Base-by-base conservation (phyloP, 2,797 vertebrate genomes). In the Chrysocyon brachyurus region DNA sequence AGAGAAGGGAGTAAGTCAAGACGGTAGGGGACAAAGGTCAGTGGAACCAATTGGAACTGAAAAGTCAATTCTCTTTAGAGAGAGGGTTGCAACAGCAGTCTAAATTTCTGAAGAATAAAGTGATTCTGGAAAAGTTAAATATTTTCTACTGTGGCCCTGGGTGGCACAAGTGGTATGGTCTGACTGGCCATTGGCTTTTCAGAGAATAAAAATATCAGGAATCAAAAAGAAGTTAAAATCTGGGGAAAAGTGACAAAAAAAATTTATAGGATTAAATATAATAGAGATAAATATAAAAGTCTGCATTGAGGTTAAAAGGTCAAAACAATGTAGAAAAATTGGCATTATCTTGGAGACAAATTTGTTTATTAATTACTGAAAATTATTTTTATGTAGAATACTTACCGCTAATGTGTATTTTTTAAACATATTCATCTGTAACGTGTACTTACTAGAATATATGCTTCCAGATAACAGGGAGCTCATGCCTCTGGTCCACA, bases 71-170 rank as follows among this genome's bases (percentile, higher is more conserved):
- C 54, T 92, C 7, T 73, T 36, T 22, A 85, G 4, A 5, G 22
- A 75, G 11, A 85, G 1, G 17, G 26, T 15, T 84, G n/a, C 61
- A 46, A 15, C 28, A 75, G 3, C 8, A n/a, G 59, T 66, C 31
- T 89, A 84, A 75, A 61, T 88, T 72, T 96, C 46, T 57, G 24
- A 79, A 94, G 63, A 94, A 70, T 40, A 46, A 92, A 68, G 40
- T 56, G 68, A 19, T 77, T 46, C 66, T 87, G 52, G 12, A 77
- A 87, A 85, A 93, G 12, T n/a, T 78, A 31, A 90, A n/a, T 46
- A 7, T 0, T 0, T 8, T 90, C 22, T 90, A 70, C 10, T 31
- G 33, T 94, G 33, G n/a, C 28, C 85, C 19, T 82, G 61, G 70
- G 9, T 16, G 10, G 3, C 24, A 28, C 8, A n/a, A 54, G 4